These are phyloP conservation scores for Scaptomyza polygonia DNA, from an alignment of 2,888 invertebrate genomes.

Conservation along the genomic window DNA sequence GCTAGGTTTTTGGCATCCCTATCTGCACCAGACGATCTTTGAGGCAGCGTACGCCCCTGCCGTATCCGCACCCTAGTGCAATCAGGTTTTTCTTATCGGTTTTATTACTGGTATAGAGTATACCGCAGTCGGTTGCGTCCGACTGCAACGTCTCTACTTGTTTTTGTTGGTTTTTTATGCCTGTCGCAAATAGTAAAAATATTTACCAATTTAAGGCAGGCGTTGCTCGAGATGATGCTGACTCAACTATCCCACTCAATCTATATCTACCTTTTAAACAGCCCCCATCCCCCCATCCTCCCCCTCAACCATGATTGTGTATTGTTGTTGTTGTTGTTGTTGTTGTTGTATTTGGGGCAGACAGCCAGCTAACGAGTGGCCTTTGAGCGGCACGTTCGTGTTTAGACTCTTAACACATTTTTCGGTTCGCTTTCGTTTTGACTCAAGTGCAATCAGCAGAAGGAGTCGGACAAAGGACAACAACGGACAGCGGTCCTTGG, in stretches of 20 bases:
- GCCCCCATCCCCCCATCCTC: not conserved
- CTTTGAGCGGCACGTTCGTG: constrained; percentile 77
- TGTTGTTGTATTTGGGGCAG: constrained; percentile 4
- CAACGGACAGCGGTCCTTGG: too few species aligned
- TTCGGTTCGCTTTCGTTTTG: constrained; percentile 56
- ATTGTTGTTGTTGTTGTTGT: too few species aligned
- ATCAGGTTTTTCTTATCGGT: too few species aligned
- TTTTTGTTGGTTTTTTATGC: constrained; percentile 16
- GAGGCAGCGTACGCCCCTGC: too few species aligned
- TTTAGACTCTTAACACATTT: constrained; percentile 78
- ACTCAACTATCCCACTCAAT: constrained; percentile 58
- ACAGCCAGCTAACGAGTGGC: constrained; percentile 72
- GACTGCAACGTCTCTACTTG: too few species aligned
- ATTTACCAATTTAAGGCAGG: constrained; percentile 66
- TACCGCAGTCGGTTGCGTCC: too few species aligned
- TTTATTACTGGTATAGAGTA: too few species aligned
- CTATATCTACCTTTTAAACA: constrained; percentile 32
- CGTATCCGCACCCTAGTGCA: too few species aligned
- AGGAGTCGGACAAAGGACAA: constrained; percentile 40
- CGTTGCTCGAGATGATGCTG: constrained; percentile 51
- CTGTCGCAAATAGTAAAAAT: constrained; percentile 70
- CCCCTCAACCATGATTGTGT: not conserved
- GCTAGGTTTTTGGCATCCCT: too few species aligned
- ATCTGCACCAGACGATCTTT: too few species aligned
- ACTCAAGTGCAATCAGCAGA: constrained; percentile 70